Evolutionary conservation across 1,140 invertebrate species (phyloP).

Genomic region (Diorhabda carinulata): DNA sequence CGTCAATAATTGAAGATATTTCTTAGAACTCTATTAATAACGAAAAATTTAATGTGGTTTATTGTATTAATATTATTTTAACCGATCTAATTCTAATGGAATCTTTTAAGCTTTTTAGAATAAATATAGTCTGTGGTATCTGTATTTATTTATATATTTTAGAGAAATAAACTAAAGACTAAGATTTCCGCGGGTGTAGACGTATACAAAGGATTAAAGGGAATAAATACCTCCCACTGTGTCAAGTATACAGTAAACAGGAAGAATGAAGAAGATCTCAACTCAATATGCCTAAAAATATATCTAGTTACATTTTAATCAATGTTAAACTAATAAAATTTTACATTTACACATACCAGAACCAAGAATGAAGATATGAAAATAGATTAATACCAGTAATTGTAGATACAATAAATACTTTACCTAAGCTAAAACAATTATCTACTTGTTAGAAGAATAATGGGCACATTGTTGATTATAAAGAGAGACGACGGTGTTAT

Average conservation of each 20-base stretch:
- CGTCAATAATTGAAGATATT: not conserved
- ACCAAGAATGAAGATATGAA: too few relatives aligned
- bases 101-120: not conserved
- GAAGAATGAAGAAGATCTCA: not conserved
- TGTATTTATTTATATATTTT: conserved; percentile 13
- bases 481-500: too few relatives aligned
- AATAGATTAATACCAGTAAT: too few relatives aligned
- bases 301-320: too few relatives aligned
- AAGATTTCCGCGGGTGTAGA: not conserved
- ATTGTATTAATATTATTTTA: not conserved
- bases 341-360: too few relatives aligned
- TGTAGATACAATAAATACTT: too few relatives aligned
- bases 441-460: too few relatives aligned
- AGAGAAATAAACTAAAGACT: not conserved
- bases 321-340: too few relatives aligned
- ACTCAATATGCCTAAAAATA: too few relatives aligned
- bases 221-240: not conserved
- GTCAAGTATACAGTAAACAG: conserved; percentile 2
- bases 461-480: too few relatives aligned
- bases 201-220: not conserved
- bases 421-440: too few relatives aligned
- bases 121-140: not conserved
- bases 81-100: not conserved
- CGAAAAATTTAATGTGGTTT: not conserved
- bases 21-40: conserved; percentile 3